Base-by-base conservation (phyloP, 2,888 invertebrate species). In the Drosophila hamatofila region DNA sequence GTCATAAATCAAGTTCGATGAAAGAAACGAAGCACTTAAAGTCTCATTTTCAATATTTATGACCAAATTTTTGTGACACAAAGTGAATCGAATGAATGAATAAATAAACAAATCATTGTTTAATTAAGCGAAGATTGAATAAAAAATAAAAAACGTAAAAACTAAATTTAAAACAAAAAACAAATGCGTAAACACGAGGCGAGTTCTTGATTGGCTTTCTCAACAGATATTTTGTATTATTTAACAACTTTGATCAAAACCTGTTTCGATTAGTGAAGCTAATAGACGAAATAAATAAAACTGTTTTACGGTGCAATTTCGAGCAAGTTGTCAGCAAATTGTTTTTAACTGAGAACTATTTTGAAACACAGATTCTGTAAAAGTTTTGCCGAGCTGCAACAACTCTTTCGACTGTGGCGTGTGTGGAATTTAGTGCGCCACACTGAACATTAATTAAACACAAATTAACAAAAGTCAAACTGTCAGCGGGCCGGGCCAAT, bases 391-490 rank as follows among this genome's bases (percentile, higher is more conserved):
- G 2, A 23, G 21, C 21, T 5, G 14, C 35, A 16, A 18, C 35
- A 41, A 51, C 55, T 39, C 46, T 57, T 57, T 61, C 23, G 60
- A 25, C 33, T 39, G 46, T 30, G 54, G 12, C 37, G 42, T 30
- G 65, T 52, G 18, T 66, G 78, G 78, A 77, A 77, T 77, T 78
- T 70, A 55, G 74, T 78, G 61, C 21, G 59, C 27, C 58, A 62
- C 58, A 62, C 52, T 52, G 58, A 70, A 39, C 82, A 77, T 81
- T 83, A 84, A 84, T 81, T 81, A 87, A 82, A 72, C 72, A 72
- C 79, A 83, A 84, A 83, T 84, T 83, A 75, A 72, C 71, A 61
- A 64, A 67, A 83, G 81, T 86, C 81, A 83, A 84, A 84, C 88
- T 83, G 84, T 84, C 84, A 84, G 78, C 84, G 71, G 70, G 75